Evolutionary conservation across 2,888 invertebrate species (phyloP).

Genomic region (Spisula solida): DNA sequence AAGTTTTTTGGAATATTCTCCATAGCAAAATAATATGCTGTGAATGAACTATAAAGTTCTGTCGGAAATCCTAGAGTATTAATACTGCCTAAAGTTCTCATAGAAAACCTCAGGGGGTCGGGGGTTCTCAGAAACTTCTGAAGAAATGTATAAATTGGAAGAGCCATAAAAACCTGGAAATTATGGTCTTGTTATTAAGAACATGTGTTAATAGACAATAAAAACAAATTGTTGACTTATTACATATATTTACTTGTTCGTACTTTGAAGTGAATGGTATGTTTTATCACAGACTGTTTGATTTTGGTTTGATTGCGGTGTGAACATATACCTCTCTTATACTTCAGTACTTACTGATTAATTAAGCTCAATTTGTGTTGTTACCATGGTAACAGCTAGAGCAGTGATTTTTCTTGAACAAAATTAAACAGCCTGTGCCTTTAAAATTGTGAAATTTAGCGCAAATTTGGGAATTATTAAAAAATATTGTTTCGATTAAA

Average conservation of each 20-base stretch:
- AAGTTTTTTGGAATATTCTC: too few relatives aligned
- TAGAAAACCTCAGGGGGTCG: slow-evolving; percentile 37
- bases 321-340: not conserved
- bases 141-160: slow-evolving; percentile 43
- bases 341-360: not conserved
- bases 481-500: too few relatives aligned
- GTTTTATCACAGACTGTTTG: not conserved
- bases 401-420: too few relatives aligned
- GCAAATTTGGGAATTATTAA: too few relatives aligned
- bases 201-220: slow-evolving; percentile 55
- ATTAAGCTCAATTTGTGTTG: not conserved
- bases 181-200: slow-evolving; percentile 34
- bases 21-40: not conserved
- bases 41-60: not conserved
- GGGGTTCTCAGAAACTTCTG: slow-evolving; percentile 40
- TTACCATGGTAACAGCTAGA: not conserved
- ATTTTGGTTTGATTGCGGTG: not conserved
- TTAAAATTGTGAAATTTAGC: too few relatives aligned
- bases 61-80: slow-evolving; percentile 8
- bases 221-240: slow-evolving; percentile 48
- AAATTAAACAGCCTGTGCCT: too few relatives aligned
- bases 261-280: slow-evolving; percentile 5
- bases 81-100: slow-evolving; percentile 34
- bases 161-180: slow-evolving; percentile 38
- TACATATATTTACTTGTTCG: slow-evolving; percentile 21